Evolutionary conservation across 2,797 vertebrate species (phyloP).

Genomic region (Mormyrus hasselquistii): DNA sequence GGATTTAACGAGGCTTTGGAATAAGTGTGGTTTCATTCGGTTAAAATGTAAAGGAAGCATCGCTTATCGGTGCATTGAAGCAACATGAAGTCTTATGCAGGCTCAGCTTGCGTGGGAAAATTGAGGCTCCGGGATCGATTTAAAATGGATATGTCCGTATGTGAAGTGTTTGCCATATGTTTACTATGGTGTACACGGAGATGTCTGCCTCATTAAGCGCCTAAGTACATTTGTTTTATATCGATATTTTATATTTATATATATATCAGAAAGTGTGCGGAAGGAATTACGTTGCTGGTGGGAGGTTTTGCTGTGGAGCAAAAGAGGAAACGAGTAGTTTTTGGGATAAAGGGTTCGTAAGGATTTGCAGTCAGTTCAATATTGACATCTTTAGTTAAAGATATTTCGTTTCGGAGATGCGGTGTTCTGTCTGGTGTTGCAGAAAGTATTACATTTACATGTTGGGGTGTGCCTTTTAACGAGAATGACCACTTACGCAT

Average conservation of each 20-base stretch:
- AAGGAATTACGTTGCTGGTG: neutral
- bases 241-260: neutral
- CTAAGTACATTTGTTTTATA: neutral
- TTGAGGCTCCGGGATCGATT: neutral
- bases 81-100: neutral
- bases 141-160: neutral
- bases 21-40: neutral
- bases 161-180: neutral
- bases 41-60: neutral
- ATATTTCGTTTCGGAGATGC: neutral
- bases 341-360: neutral
- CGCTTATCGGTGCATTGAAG: neutral
- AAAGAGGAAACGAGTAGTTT: neutral
- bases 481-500: neutral
- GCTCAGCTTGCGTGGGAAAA: neutral
- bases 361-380: neutral
- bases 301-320: neutral
- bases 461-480: neutral
- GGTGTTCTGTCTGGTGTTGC: neutral
- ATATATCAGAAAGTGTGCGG: neutral
- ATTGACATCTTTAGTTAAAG: neutral
- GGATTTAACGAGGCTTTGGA: neutral
- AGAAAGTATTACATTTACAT: neutral
- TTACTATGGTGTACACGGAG: neutral
- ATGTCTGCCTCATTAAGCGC: neutral